These are phyloP conservation scores for Porites lobata DNA, from an alignment of 92 coral and sea anemone species.

Conservation along the genomic window DNA sequence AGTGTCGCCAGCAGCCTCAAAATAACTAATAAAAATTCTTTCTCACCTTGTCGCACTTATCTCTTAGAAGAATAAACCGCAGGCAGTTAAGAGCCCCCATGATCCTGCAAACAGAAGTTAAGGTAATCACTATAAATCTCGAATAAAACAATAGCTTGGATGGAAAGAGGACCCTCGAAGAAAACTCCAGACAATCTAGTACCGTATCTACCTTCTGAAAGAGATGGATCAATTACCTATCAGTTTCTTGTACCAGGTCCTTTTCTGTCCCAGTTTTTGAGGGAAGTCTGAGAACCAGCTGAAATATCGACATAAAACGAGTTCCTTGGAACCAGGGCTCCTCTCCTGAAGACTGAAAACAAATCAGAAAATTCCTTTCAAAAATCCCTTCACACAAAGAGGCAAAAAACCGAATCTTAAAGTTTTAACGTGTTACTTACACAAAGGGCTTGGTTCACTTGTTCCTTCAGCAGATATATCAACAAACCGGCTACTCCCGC, in stretches of 20 bases:
- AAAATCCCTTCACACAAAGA: not conserved
- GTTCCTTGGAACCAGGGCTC: conserved; percentile 72
- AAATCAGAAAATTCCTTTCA: not conserved
- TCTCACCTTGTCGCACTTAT: conserved; percentile 66
- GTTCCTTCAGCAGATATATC: conserved; percentile 80
- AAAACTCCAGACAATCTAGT: too few species aligned
- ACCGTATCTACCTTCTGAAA: not conserved
- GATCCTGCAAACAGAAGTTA: conserved; percentile 40
- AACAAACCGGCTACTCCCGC: conserved; percentile 84
- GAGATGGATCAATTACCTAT: conserved; percentile 53
- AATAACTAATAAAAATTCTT: not conserved
- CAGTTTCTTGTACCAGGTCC: conserved; percentile 84
- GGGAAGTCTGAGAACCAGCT: conserved; percentile 66
- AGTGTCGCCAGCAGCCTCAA: too few species aligned
- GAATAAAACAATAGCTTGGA: not conserved
- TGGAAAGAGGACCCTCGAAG: not conserved
- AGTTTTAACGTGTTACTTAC: conserved; percentile 48
- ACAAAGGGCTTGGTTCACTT: conserved; percentile 68
- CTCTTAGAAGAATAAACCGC: conserved; percentile 80
- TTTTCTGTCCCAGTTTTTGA: conserved; percentile 63
- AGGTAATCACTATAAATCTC: not conserved
- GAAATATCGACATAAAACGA: conserved; percentile 74
- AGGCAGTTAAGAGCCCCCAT: conserved; percentile 77
- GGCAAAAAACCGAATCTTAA: not conserved
- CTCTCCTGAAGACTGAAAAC: conserved; percentile 51